phyloP scores from a whole-genome alignment of 2,888 invertebrate species.

The Polylopha cassiicola region DNA sequence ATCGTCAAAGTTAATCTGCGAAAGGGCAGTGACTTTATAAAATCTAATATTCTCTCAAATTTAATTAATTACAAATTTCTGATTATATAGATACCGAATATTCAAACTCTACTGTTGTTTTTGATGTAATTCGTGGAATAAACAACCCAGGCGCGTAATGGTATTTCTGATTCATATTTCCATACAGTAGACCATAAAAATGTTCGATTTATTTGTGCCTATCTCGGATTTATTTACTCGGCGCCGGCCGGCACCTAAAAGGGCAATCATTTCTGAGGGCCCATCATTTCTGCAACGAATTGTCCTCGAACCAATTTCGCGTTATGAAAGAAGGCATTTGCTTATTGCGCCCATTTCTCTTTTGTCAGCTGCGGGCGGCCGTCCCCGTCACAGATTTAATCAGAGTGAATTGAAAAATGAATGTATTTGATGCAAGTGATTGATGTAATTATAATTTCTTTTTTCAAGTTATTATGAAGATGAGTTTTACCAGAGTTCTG shows the following conservation, averaged over 20 bases:
- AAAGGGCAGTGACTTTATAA: too few species aligned
- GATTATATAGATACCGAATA: too few species aligned
- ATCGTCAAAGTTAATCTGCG: too few species aligned
- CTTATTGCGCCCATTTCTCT: conserved; percentile 66
- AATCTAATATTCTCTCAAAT: too few species aligned
- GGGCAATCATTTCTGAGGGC: conserved; percentile 49
- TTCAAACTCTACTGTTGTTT: too few species aligned
- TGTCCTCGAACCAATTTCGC: conserved; percentile 65
- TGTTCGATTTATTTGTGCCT: conserved; percentile 27
- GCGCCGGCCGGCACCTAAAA: conserved; percentile 31
- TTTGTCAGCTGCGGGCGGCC: conserved; percentile 52
- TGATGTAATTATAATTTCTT: conserved; percentile 15
- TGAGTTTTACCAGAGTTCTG: too few species aligned
- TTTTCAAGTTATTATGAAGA: conserved; percentile 1
- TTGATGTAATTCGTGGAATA: too few species aligned
- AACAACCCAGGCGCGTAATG: too few species aligned
- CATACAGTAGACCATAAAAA: conserved; percentile 11
- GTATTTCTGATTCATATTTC: conserved; percentile 7
- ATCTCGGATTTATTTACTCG: conserved; percentile 36
- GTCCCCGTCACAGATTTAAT: conserved; percentile 51
- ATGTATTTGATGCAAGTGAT: conserved; percentile 28
- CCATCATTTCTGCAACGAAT: conserved; percentile 53
- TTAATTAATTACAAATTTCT: too few species aligned
- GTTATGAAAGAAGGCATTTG: conserved; percentile 70
- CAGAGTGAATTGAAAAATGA: conserved; percentile 44